Conservation (phyloP, 2,113 vertebrate species). For the Crotophaga sulcirostris region DNA sequence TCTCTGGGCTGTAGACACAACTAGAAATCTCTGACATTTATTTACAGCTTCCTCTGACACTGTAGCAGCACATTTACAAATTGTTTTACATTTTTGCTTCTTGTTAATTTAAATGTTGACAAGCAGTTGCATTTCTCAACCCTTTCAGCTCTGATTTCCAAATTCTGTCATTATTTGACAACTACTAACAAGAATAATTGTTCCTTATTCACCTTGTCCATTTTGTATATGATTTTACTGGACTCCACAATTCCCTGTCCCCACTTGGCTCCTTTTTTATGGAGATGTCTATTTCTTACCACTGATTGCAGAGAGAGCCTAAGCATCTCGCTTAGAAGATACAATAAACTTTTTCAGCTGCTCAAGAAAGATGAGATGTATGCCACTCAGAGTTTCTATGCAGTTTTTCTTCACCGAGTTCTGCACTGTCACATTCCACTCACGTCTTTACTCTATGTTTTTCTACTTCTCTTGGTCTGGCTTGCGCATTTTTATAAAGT, state of each 20-base stretch:
- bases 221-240: not conserved
- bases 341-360: not conserved
- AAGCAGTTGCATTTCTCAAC: not conserved
- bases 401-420: not conserved
- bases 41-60: not conserved
- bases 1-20: not conserved
- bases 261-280: not conserved
- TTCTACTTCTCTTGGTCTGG: not conserved
- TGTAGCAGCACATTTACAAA: not conserved
- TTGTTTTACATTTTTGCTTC: not conserved
- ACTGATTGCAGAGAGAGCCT: not conserved
- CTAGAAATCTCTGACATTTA: not conserved
- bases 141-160: not conserved
- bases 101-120: not conserved
- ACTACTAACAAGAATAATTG: not conserved
- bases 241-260: not conserved
- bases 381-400: not conserved
- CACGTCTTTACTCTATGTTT: not conserved
- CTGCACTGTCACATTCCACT: not conserved
- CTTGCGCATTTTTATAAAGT: not conserved
- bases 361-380: not conserved
- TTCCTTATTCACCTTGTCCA: not conserved
- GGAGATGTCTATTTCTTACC: not conserved
- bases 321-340: not conserved
- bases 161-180: not conserved